phyloP scores from a whole-genome alignment of 2,888 invertebrate genomes.

The Meghimatium bilineatum region DNA sequence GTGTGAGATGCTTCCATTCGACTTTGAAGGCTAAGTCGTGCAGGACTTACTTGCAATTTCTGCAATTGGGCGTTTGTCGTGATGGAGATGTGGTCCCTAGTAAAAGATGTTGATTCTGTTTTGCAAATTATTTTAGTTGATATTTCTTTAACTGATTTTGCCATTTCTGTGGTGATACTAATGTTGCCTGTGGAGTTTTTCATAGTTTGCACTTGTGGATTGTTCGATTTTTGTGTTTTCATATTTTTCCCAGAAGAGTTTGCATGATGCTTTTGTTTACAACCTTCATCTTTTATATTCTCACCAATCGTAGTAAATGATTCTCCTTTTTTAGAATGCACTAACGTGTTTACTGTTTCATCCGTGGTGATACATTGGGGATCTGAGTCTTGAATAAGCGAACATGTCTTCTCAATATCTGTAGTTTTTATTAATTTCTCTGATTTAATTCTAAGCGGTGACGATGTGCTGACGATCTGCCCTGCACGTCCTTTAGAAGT shows the following conservation, averaged over 20 bases:
- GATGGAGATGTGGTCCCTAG: neutral
- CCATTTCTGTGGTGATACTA: neutral
- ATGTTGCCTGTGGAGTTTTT: neutral
- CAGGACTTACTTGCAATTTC: neutral
- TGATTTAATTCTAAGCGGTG: neutral
- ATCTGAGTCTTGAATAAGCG: neutral
- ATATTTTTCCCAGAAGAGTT: neutral
- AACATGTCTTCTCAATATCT: neutral
- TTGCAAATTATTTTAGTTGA: neutral
- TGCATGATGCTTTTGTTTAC: neutral
- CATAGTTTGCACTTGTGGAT: neutral
- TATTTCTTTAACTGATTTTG: neutral
- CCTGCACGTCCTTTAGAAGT: neutral
- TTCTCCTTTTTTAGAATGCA: neutral
- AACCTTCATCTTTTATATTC: neutral
- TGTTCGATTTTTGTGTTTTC: neutral
- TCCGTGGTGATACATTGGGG: neutral
- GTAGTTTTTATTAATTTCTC: neutral
- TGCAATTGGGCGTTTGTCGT: neutral
- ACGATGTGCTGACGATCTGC: neutral
- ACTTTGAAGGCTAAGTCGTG: neutral
- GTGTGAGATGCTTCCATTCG: neutral
- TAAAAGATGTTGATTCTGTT: neutral
- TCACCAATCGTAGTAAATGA: too few species aligned
- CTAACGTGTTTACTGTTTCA: neutral